Percentiles rank a stretch among this genome's conserved stretches.
phyloP scores from a whole-genome alignment of 2,113 vertebrate genomes.

The Daboia siamensis region DNA sequence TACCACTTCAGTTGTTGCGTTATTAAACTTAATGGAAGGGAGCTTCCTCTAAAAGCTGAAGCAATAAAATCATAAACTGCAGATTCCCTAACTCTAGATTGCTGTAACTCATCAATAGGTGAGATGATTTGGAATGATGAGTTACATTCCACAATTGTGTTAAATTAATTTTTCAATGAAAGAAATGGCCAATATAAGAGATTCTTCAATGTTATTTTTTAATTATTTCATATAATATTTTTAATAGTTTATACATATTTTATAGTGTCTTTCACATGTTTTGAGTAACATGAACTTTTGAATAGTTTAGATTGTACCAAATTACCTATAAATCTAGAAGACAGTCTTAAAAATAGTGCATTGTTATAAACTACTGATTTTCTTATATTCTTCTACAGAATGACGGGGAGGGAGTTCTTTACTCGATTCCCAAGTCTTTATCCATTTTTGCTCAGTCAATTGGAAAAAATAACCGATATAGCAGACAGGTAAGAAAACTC shows the following conservation, averaged over 20 bases:
- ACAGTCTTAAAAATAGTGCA: background rate
- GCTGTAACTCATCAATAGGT: background rate
- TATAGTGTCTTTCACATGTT: background rate
- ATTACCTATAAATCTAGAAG: background rate
- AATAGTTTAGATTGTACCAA: background rate
- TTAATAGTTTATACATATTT: background rate
- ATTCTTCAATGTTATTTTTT: background rate
- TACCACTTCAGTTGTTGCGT: background rate
- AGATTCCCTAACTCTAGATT: background rate
- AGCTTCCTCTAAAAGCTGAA: background rate
- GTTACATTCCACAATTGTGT: background rate
- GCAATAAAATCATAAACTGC: background rate
- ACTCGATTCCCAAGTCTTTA: constrained; percentile 91
- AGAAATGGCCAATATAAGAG: background rate
- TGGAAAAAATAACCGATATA: constrained; percentile 79
- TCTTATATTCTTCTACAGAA: constrained; percentile 69
- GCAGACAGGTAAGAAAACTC: constrained; percentile 80
- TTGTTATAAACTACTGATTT: constrained; percentile 3
- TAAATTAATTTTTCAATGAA: background rate
- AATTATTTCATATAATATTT: background rate
- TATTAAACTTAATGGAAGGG: background rate
- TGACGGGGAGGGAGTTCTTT: constrained; percentile 96
- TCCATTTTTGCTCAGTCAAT: constrained; percentile 88
- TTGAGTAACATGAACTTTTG: background rate
- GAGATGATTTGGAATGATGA: background rate